Evolutionary conservation across 2,797 vertebrate species (phyloP).

Genomic region (Xenentodon cancila): DNA sequence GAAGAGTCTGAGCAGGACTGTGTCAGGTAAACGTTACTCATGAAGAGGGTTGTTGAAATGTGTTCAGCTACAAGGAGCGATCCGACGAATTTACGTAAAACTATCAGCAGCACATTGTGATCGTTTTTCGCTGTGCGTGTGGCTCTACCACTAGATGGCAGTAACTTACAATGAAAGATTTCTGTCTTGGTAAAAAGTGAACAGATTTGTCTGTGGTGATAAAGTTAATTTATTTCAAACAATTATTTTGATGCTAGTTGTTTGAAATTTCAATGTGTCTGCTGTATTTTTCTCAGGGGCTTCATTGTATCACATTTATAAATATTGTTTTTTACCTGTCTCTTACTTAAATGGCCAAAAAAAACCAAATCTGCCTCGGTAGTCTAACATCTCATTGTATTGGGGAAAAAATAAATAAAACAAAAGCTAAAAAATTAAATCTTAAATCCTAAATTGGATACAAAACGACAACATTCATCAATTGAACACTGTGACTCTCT

Average conservation of each 20-base stretch:
- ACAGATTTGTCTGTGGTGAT: too few species aligned
- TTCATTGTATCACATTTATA: background rate
- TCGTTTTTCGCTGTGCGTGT: background rate
- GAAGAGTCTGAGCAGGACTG: slow-evolving; percentile 73
- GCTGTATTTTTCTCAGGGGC: background rate
- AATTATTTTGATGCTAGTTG: too few species aligned
- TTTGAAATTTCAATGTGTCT: background rate
- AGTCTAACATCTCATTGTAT: too few species aligned
- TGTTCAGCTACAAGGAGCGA: too few species aligned
- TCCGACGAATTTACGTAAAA: too few species aligned
- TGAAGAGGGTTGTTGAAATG: background rate
- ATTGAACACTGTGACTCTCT: background rate
- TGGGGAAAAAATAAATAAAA: background rate
- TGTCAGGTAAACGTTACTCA: slow-evolving; percentile 61
- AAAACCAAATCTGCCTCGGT: too few species aligned
- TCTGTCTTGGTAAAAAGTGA: too few species aligned
- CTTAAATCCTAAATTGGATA: background rate
- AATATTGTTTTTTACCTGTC: background rate
- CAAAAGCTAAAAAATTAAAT: background rate
- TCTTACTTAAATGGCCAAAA: too few species aligned
- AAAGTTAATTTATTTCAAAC: too few species aligned
- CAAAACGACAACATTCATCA: background rate
- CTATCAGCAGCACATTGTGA: too few species aligned
- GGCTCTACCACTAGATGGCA: slow-evolving; percentile 65
- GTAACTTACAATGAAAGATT: slow-evolving; percentile 14